Conservation (phyloP, 1,140 invertebrate species). For the Neocloeon triangulifer region DNA sequence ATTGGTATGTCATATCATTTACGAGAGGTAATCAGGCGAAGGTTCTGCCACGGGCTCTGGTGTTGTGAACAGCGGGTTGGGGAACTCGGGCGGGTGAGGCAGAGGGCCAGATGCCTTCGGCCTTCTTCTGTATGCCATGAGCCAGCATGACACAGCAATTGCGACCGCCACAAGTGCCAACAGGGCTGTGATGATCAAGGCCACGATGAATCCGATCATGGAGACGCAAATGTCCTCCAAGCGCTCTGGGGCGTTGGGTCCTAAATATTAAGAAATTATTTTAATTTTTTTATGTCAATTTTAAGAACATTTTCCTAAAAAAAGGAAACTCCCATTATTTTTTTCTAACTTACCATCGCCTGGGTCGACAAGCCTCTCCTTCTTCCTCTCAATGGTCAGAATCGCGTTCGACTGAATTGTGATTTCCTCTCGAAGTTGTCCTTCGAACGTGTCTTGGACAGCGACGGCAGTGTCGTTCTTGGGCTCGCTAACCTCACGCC, state of each 20-base stretch:
- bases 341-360: conserved; percentile 32
- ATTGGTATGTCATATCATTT: conserved; percentile 3
- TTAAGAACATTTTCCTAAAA: background rate
- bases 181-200: conserved; percentile 73
- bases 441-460: conserved; percentile 34
- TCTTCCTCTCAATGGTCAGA: conserved; percentile 63
- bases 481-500: conserved; percentile 30
- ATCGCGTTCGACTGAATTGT: conserved; percentile 81
- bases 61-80: conserved; percentile 79
- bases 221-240: conserved; percentile 84
- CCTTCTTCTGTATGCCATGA: conserved; percentile 73
- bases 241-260: too few relatives aligned
- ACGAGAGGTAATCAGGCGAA: conserved; percentile 46
- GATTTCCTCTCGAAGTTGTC: conserved; percentile 76
- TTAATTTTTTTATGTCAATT: background rate
- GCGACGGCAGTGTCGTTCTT: conserved; percentile 26
- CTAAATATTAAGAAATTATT: conserved; percentile 5
- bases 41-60: conserved; percentile 53
- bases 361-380: conserved; percentile 39
- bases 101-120: conserved; percentile 67
- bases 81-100: conserved; percentile 84
- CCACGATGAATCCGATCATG: conserved; percentile 77
- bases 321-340: background rate
- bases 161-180: conserved; percentile 79
- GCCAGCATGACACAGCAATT: conserved; percentile 82